phyloP scores from a whole-genome alignment of 2,797 vertebrate genomes.

The Sebastes taczanowskii region DNA sequence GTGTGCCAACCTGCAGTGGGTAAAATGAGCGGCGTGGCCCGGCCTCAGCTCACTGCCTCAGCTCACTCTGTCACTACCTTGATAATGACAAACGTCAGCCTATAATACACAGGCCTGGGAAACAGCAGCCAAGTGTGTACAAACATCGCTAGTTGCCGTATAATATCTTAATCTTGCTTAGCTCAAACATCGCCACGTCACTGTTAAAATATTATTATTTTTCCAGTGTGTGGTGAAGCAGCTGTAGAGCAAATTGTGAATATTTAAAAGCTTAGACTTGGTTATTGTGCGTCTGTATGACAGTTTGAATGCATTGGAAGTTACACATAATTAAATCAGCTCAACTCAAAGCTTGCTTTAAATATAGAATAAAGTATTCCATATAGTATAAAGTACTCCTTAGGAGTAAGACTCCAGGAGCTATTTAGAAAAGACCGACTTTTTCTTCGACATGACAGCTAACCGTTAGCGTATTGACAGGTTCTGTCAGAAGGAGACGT shows the following conservation, averaged over 20 bases:
- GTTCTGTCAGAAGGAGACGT: too few species aligned
- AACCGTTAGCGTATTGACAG: accelerated
- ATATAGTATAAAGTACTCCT: too few species aligned
- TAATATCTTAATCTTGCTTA: conserved; percentile 1
- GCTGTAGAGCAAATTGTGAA: background rate
- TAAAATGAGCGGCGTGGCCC: conserved; percentile 33
- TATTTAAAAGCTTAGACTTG: background rate
- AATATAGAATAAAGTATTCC: background rate
- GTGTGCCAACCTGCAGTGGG: conserved; percentile 41
- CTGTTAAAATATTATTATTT: background rate
- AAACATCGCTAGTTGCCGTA: conserved; percentile 14
- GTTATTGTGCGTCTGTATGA: background rate
- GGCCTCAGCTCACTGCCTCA: conserved; percentile 36
- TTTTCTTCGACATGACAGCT: accelerated
- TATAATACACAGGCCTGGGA: conserved; percentile 13
- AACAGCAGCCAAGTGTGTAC: background rate
- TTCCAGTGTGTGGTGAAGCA: background rate
- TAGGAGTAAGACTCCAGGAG: too few species aligned
- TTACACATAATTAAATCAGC: background rate
- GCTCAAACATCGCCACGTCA: background rate
- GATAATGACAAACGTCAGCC: conserved; percentile 17
- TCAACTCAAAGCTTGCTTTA: background rate
- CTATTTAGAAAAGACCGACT: too few species aligned
- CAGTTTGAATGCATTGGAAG: background rate
- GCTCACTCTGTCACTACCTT: conserved; percentile 32